phyloP scores from a whole-genome alignment of 2,113 vertebrate genomes.

The Python bivittatus region DNA sequence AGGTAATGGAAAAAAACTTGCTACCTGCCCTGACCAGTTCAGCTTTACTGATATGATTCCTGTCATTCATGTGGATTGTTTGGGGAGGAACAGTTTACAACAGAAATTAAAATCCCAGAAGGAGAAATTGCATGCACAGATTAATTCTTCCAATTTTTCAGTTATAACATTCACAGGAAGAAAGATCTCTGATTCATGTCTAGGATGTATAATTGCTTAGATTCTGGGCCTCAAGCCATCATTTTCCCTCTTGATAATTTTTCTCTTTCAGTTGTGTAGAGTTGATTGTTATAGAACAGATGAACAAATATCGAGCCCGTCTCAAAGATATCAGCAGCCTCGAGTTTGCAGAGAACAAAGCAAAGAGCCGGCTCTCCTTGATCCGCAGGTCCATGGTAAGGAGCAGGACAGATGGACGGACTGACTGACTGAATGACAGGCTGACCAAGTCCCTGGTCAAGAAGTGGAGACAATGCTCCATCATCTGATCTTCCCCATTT shows the following conservation, averaged over 20 bases:
- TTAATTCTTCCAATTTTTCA: not conserved
- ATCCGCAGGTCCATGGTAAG: slow-evolving; percentile 97
- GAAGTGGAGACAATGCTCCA: not conserved
- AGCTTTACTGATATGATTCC: not conserved
- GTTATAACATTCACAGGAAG: not conserved
- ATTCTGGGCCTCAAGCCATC: not conserved
- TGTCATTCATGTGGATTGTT: not conserved
- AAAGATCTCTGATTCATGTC: too few species aligned
- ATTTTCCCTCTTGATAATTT: slow-evolving; percentile 45
- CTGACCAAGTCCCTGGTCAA: not conserved
- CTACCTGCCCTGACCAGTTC: not conserved
- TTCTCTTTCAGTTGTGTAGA: slow-evolving; percentile 86
- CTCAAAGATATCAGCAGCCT: slow-evolving; percentile 96
- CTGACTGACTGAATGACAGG: not conserved
- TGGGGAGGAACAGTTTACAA: not conserved
- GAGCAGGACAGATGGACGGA: not conserved
- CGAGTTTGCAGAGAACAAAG: slow-evolving; percentile 97
- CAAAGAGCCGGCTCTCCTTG: slow-evolving; percentile 90
- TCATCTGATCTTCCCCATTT: not conserved
- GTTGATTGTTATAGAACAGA: slow-evolving; percentile 93
- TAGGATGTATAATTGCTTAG: not conserved
- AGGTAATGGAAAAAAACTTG: slow-evolving; percentile 79
- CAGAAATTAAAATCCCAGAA: not conserved
- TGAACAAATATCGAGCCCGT: slow-evolving; percentile 95
- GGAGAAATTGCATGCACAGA: not conserved